Percentiles rank a stretch among this genome's conserved stretches.
These are phyloP conservation scores for Eulithis prunata DNA, from an alignment of 2,888 invertebrate species.

Conservation along the genomic window DNA sequence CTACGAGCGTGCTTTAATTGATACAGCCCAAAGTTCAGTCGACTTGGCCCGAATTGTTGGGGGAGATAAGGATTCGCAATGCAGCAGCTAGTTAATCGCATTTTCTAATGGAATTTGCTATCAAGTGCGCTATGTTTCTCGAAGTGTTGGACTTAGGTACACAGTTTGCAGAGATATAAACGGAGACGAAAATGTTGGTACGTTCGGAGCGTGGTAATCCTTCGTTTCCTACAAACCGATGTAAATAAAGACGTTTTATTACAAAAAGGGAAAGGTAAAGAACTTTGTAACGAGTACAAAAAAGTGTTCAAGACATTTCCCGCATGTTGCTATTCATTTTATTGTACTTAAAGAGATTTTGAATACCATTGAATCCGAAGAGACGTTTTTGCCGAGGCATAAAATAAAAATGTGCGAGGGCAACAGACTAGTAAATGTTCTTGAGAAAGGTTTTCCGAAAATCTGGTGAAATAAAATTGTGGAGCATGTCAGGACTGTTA, in stretches of 20 bases:
- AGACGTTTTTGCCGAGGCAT: conserved; percentile 13
- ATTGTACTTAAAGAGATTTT: conserved; percentile 23
- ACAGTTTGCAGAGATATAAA: conserved; percentile 1
- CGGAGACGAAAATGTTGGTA: background rate
- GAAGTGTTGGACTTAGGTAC: conserved; percentile 14
- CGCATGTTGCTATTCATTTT: conserved; percentile 24
- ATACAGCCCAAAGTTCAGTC: conserved; percentile 34
- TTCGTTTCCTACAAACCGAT: conserved; percentile 3
- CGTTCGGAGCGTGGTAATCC: conserved; percentile 1
- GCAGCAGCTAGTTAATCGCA: conserved; percentile 34
- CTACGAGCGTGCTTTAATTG: conserved; percentile 41
- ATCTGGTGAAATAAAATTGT: conserved; percentile 23
- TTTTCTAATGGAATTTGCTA: conserved; percentile 31
- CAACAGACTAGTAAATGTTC: conserved; percentile 26
- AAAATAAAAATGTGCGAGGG: conserved; percentile 31
- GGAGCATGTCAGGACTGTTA: conserved; percentile 11
- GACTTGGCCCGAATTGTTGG: conserved; percentile 22
- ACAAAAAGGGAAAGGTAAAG: conserved; percentile 1
- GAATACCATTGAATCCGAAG: conserved; percentile 16
- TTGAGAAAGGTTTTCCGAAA: conserved; percentile 21
- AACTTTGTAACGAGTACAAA: background rate
- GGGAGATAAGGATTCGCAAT: conserved; percentile 30
- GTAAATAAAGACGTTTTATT: conserved; percentile 10
- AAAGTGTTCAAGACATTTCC: conserved; percentile 8
- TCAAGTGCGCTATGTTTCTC: conserved; percentile 20